Evolutionary conservation across 2,888 invertebrate genomes (phyloP), one percentile per base, ranked within the genome.

Genomic region (Odontocerum albicorne): DNA sequence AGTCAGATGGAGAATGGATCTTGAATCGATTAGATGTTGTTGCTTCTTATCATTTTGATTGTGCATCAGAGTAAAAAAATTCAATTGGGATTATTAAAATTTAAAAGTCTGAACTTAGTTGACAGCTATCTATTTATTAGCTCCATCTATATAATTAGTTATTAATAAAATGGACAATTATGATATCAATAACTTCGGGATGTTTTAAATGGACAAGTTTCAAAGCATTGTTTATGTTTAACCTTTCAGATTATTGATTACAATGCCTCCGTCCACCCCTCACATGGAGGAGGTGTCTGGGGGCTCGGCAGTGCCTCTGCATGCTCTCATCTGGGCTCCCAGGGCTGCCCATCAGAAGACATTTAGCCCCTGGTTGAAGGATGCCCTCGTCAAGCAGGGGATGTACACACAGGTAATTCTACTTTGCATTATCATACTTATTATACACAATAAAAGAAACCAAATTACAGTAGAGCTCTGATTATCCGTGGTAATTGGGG

Each of bases 241-340:
- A n/a, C n/a, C 68, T 32, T 70, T 62, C 70, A 88, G 90, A 62
- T 74, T 96, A 47, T 77, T 96, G 49, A 82, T 92, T 49, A 86
- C 91, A 63, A 77, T 96, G 69, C 96, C 96, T 0, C 96, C 96
- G 0, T 94, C 96, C 0, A 88, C 91, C 0, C 84, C 88, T 0
- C 93, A 92, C 68, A 87, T 96, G 75, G 91, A 92, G 68, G 82
- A 87, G 53, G 72, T 95, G 35, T 86, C 90, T 53, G 83, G 85
- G 16, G 82, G 87, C 13, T 85, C 84, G 3, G 75, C 81, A 50
- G 75, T 81, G 52, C 76, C 91, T 12, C 75, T 96, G 33, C 91
- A 95, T 73, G 90, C 93, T 0, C 74, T 95, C 4, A 77, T 95
- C 7, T 96, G 96, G 96, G 91, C 92, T 3, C 90, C 95, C 3